Conservation (phyloP, 2,797 vertebrate genomes). For the Clarias pachynema region DNA sequence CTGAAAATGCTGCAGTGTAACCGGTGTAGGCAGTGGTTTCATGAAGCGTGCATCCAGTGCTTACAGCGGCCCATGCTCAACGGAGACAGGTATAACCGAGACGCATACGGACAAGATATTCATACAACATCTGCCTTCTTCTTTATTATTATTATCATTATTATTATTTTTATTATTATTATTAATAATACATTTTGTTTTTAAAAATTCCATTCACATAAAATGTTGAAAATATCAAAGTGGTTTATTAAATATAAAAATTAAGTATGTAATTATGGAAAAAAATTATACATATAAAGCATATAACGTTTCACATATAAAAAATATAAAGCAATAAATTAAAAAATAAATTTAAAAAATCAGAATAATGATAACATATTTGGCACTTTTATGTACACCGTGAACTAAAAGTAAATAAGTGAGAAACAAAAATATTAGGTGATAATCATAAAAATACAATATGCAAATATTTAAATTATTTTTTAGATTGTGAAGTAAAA, state of each 20-base stretch:
- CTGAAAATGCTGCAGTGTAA: conserved; percentile 99
- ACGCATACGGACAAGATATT: no score
- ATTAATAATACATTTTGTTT: no score
- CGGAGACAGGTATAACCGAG: conserved; percentile 86
- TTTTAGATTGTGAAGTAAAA: background rate
- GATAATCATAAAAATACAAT: background rate
- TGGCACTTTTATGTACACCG: background rate
- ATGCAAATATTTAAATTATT: background rate
- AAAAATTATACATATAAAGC: no score
- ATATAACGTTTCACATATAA: no score
- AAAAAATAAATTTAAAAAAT: background rate
- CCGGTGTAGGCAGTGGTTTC: conserved; percentile 98
- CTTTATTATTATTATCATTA: no score
- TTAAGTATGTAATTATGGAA: no score
- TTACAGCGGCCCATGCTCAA: conserved; percentile 96
- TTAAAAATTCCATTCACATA: no score
- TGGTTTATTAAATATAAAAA: no score
- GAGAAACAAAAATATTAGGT: background rate
- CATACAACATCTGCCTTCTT: no score
- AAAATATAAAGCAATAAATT: no score
- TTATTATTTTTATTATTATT: no score
- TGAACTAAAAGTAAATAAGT: background rate
- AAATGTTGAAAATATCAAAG: no score
- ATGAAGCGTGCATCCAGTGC: conserved; percentile 95
- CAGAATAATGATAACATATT: background rate